Evolutionary conservation across 2,113 vertebrate species (phyloP).

Genomic region (Pelmatolapia mariae): DNA sequence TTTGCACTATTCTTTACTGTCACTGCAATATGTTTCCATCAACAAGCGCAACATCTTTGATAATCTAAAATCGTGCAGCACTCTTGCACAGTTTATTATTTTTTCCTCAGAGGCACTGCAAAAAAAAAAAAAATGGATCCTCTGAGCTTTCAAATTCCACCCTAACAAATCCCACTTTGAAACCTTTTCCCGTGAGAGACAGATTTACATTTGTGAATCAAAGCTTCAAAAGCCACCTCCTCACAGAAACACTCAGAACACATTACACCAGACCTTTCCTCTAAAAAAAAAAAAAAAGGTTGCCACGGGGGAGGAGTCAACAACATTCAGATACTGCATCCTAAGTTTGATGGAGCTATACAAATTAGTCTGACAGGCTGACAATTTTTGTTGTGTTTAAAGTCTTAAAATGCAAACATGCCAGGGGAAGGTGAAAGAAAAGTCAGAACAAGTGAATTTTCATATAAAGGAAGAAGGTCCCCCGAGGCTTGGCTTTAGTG

Average conservation of each 20-base stretch:
- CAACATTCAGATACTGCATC: neutral
- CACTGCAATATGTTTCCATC: neutral
- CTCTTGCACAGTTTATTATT: neutral
- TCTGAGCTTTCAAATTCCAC: constrained; percentile 1
- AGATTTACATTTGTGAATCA: constrained; percentile 19
- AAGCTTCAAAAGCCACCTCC: constrained; percentile 13
- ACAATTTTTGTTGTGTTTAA: neutral
- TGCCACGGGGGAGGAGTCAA: neutral
- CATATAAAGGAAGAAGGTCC: neutral
- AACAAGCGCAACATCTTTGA: neutral
- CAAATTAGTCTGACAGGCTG: neutral
- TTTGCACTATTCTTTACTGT: neutral
- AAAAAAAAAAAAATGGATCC: neutral
- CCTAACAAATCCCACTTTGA: constrained; percentile 6
- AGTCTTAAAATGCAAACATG: neutral
- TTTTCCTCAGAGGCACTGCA: neutral
- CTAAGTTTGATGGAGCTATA: neutral
- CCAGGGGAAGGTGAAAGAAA: neutral
- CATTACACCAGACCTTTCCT: neutral
- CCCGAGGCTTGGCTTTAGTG: neutral
- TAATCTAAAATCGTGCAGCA: neutral
- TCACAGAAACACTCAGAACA: neutral
- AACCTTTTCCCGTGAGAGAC: neutral
- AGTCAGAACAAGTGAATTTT: neutral
- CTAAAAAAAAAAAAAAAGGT: neutral